phyloP scores from a whole-genome alignment of 2,113 vertebrate genomes.

The Willisornis vidua region DNA sequence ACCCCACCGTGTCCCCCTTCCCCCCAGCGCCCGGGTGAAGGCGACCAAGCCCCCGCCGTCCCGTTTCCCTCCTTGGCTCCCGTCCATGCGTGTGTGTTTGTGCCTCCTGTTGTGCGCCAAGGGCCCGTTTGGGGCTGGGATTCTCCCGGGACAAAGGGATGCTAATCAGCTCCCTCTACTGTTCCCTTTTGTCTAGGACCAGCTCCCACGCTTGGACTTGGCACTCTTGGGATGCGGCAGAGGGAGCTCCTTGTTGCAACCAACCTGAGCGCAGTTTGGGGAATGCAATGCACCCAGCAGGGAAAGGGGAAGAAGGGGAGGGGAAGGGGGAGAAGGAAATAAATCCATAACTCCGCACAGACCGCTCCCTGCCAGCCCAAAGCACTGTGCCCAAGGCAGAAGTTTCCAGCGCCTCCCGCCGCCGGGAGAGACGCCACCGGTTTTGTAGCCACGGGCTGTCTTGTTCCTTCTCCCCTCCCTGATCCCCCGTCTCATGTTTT shows the following conservation, averaged over 20 bases:
- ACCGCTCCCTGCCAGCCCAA: not conserved
- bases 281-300: conserved; percentile 28
- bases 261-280: not conserved
- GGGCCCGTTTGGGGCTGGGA: conserved; percentile 37
- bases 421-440: not conserved
- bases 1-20: not conserved
- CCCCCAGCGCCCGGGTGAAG: not conserved
- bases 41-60: not conserved
- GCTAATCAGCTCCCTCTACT: conserved; percentile 73
- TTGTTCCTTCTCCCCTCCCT: not conserved
- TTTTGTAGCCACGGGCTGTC: conserved; percentile 23
- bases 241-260: conserved; percentile 64
- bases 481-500: not conserved
- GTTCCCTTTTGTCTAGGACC: conserved; percentile 66
- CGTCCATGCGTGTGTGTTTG: conserved; percentile 2
- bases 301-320: not conserved
- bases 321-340: not conserved
- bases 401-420: not conserved
- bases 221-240: conserved; percentile 53
- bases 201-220: conserved; percentile 71
- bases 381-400: not conserved
- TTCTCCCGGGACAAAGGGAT: conserved; percentile 70
- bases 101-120: not conserved
- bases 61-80: not conserved
- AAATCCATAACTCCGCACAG: not conserved